These are phyloP conservation scores for Percopsis omiscomaycus DNA, from an alignment of 2,797 vertebrate genomes.

Conservation along the genomic window DNA sequence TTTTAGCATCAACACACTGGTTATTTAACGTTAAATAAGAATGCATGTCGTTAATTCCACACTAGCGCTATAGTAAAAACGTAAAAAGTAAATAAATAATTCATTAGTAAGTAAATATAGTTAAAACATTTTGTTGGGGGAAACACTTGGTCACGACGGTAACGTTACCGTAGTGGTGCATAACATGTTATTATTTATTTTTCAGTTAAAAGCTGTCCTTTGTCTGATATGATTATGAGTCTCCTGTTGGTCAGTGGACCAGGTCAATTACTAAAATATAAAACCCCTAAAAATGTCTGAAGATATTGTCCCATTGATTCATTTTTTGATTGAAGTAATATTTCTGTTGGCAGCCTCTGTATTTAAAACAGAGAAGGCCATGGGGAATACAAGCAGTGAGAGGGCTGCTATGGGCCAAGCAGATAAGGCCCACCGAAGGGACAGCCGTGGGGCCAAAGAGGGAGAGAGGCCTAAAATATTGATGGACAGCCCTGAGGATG, in stretches of 20 bases:
- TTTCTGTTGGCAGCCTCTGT: conserved; percentile 23
- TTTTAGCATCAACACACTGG: no score
- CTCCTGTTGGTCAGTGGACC: no score
- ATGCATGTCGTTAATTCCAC: no score
- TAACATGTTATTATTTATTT: no score
- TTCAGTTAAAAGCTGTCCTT: no score
- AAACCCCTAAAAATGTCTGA: no score
- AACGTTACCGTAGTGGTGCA: neutral
- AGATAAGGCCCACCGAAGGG: conserved; percentile 85
- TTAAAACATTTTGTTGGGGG: neutral
- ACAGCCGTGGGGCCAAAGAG: conserved; percentile 87
- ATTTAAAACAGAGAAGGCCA: conserved; percentile 53
- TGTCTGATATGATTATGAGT: no score
- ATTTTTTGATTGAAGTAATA: conserved; percentile 6
- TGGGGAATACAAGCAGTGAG: conserved; percentile 98
- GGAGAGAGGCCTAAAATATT: conserved; percentile 93
- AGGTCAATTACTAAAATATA: no score
- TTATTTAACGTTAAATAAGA: no score
- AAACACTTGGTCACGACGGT: neutral
- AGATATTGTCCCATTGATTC: no score
- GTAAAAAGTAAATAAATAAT: neutral
- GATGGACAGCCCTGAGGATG: conserved; percentile 97
- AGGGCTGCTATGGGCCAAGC: conserved; percentile 87
- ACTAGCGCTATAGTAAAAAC: no score
- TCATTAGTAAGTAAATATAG: neutral